Base-by-base conservation (phyloP, 2,797 vertebrate species). In the Sebastes goodei region DNA sequence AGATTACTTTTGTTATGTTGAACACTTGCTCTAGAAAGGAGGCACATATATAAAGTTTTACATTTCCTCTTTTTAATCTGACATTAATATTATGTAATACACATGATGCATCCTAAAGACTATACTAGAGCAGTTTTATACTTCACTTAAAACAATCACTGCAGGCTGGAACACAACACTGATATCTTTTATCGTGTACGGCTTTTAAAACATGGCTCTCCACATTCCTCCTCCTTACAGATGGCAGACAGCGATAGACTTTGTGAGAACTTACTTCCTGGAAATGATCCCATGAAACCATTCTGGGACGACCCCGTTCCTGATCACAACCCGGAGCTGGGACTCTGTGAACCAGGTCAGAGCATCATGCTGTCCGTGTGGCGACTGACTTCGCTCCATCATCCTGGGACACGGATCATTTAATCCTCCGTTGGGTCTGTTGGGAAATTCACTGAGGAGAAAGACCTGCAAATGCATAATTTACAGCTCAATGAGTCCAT, bases 211-310 rank as follows among this genome's bases (percentile, higher is more conserved):
- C 53, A 68, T 5, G 11, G 6, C 61, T 42, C 7, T 38, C 4
- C 6, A 64, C 71, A 76, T 87, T 86, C 46, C 64, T 81, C 68
- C 5, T 20, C 12, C 27, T 1, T 11, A 2, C 15, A 73, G 63
- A 72, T 67, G 52, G 8, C 49, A 4, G n/a, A 71, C 14, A 60
- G 5, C 55, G 33, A 86, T 46, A 61, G 4, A 46, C 12, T 59
- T 63, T 38, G 38, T 42, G 10, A 33, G 4, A 61, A 75, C 96
- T 94, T 95, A 98, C 97, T 95, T 96, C 91, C 97, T 96, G 30
- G 96, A 94, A 81, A 97, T 96, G 30, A 94, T 88, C 1, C 97
- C 96, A 1, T 97, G 97, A 87, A 97, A 97, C 97, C 97, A 98
- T 3, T 95, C 92, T 0, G 97, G 97, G 23, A 96, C 70, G 0